Evolutionary conservation across 23 tunicate genomes (phyloP).

Genomic region (Styela plicata): DNA sequence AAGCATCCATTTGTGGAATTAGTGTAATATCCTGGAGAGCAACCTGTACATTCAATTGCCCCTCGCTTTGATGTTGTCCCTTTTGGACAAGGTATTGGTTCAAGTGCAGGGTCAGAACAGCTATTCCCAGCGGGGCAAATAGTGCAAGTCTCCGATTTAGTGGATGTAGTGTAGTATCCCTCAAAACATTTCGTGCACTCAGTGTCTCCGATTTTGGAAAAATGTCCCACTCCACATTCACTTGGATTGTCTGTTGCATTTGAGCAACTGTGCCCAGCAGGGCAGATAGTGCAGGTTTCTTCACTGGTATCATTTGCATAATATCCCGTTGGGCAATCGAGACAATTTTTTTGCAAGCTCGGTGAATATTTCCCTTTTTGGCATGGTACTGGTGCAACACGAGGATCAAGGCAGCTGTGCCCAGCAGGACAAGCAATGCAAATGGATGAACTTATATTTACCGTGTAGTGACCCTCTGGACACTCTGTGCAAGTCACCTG

Average conservation of each 20-base stretch:
- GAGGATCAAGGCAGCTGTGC: conserved; percentile 13
- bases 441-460: background rate
- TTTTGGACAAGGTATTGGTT: conserved; percentile 26
- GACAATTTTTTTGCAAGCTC: conserved; percentile 19
- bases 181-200: conserved; percentile 25
- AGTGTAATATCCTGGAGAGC: conserved; percentile 56
- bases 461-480: conserved; percentile 49
- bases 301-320: conserved; percentile 25
- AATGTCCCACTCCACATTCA: conserved; percentile 36
- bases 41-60: conserved; percentile 28
- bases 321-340: conserved; percentile 37
- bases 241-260: conserved; percentile 19
- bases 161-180: conserved; percentile 32
- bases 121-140: conserved; percentile 53
- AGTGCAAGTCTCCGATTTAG: conserved; percentile 21
- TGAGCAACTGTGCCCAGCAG: conserved; percentile 49
- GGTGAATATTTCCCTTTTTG: conserved; percentile 56
- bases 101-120: conserved; percentile 38
- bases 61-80: conserved; percentile 17
- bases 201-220: conserved; percentile 16
- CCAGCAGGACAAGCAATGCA: conserved; percentile 66
- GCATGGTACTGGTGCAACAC: conserved; percentile 26
- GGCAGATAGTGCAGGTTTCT: conserved; percentile 37
- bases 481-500: conserved; percentile 34
- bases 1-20: conserved; percentile 34